Evolutionary conservation across 2,797 vertebrate genomes (phyloP).

Genomic region (Naso thynnoides): DNA sequence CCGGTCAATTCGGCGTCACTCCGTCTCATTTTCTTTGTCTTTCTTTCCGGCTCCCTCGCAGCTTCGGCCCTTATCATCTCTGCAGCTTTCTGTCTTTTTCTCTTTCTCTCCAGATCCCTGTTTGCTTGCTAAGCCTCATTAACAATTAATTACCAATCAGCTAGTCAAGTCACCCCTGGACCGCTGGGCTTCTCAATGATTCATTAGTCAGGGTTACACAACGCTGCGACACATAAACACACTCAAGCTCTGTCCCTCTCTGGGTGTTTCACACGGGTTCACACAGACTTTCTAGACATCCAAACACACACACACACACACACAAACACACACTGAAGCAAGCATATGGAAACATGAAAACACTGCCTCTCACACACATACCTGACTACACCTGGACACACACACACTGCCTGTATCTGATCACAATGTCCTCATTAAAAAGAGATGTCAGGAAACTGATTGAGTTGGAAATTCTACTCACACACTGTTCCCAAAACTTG

Average conservation of each 20-base stretch:
- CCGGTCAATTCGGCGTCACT: constrained; percentile 66
- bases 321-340: constrained; percentile 12
- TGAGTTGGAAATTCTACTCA: constrained; percentile 36
- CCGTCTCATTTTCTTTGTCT: constrained; percentile 45
- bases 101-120: constrained; percentile 66
- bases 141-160: constrained; percentile 88
- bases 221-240: constrained; percentile 61
- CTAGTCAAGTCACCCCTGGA: constrained; percentile 85
- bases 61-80: constrained; percentile 64
- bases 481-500: constrained; percentile 18
- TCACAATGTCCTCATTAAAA: constrained; percentile 72
- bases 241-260: constrained; percentile 31
- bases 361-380: constrained; percentile 18
- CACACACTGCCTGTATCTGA: constrained; percentile 28
- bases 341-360: constrained; percentile 42
- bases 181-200: constrained; percentile 84
- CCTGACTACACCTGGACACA: constrained; percentile 16
- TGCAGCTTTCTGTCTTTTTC: constrained; percentile 55
- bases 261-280: constrained; percentile 8
- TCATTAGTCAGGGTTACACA: constrained; percentile 85
- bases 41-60: constrained; percentile 33
- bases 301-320: constrained; percentile 10
- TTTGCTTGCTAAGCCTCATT: constrained; percentile 85
- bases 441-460: constrained; percentile 64
- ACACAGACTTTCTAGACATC: not conserved